Evolutionary conservation across 2,113 vertebrate genomes (phyloP).

Genomic region (Oplegnathus fasciatus): DNA sequence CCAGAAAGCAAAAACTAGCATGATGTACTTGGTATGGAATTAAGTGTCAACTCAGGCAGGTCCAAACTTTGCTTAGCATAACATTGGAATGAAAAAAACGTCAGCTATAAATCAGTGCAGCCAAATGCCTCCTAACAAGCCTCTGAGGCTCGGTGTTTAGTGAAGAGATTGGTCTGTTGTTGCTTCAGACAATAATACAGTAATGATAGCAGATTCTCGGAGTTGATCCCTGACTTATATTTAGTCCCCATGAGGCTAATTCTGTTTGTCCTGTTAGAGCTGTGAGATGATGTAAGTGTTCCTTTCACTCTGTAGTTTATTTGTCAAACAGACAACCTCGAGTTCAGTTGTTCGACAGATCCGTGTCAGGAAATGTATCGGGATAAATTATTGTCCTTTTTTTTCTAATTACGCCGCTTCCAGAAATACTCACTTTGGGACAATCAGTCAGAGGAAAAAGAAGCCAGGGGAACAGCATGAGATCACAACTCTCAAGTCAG

Average conservation of each 20-base stretch:
- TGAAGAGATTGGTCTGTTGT: not conserved
- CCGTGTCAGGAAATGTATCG: conserved; percentile 10
- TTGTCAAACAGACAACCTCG: not conserved
- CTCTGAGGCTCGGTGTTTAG: not conserved
- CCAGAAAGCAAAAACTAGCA: not conserved
- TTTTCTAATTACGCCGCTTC: conserved; percentile 6
- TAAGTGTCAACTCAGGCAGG: conserved; percentile 10
- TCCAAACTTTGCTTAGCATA: conserved; percentile 11
- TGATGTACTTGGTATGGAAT: conserved; percentile 2
- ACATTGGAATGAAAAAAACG: conserved; percentile 6
- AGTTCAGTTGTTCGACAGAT: not conserved
- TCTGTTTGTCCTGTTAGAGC: not conserved
- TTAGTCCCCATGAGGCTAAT: not conserved
- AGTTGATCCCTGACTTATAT: not conserved
- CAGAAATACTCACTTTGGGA: conserved; percentile 22
- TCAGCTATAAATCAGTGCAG: conserved; percentile 6
- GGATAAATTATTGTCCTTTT: not conserved
- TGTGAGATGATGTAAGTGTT: not conserved
- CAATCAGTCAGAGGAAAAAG: conserved; percentile 25
- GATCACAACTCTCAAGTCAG: conserved; percentile 1
- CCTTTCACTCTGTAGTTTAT: conserved; percentile 23
- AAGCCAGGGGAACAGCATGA: not conserved
- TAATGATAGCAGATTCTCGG: not conserved
- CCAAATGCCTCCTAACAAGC: not conserved
- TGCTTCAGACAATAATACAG: not conserved